Conservation (phyloP, 2,797 vertebrate genomes). For the Fundulus diaphanus region DNA sequence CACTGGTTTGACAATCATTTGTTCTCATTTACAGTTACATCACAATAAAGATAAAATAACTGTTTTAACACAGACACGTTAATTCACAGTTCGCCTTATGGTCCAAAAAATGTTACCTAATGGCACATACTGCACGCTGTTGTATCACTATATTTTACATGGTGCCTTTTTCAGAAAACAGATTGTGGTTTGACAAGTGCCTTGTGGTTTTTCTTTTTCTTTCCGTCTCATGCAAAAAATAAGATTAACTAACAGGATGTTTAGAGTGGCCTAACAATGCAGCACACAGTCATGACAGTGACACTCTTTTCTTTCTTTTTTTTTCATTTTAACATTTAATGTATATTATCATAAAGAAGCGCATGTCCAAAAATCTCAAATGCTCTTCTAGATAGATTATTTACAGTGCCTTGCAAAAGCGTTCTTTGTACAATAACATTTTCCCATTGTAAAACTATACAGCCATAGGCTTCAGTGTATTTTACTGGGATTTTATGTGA, state of each 20-base stretch:
- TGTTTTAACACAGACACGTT: too few species aligned
- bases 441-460: background rate
- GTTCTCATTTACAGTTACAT: background rate
- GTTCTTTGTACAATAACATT: background rate
- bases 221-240: background rate
- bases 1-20: background rate
- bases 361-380: background rate
- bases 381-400: background rate
- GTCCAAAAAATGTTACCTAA: too few species aligned
- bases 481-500: background rate
- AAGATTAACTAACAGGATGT: background rate
- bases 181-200: background rate
- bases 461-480: background rate
- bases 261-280: conserved; percentile 2
- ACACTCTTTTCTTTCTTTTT: background rate
- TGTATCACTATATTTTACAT: background rate
- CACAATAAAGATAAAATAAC: background rate
- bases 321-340: background rate
- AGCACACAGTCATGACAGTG: background rate
- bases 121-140: too few species aligned
- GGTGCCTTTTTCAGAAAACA: background rate
- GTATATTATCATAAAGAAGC: background rate
- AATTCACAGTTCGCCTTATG: too few species aligned
- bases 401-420: background rate
- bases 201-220: background rate